Conservation (phyloP, 2,797 vertebrate species). For the Enteromius mattozi region DNA sequence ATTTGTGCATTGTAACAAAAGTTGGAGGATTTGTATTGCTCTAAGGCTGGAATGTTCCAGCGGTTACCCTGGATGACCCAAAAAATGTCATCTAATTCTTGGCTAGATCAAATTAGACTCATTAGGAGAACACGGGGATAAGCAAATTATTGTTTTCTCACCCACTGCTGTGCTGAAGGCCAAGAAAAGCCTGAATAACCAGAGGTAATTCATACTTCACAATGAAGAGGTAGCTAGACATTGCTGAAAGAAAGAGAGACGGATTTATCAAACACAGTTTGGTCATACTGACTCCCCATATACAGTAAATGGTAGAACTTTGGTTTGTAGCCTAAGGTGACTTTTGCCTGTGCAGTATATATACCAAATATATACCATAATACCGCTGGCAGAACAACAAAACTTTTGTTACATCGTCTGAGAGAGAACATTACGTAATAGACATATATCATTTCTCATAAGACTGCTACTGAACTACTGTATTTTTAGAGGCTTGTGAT, state of each 20-base stretch:
- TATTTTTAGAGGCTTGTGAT: constrained; percentile 1
- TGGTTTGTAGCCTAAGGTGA: constrained; percentile 7
- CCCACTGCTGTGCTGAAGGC: constrained; percentile 71
- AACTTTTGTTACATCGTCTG: constrained; percentile 29
- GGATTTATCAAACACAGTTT: constrained; percentile 15
- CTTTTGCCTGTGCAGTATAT: not conserved
- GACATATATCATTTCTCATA: not conserved
- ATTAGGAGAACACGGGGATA: not conserved
- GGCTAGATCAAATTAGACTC: not conserved
- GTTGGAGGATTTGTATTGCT: not conserved
- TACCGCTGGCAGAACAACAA: constrained; percentile 9
- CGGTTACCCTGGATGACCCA: not conserved
- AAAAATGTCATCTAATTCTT: constrained; percentile 21
- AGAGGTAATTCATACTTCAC: constrained; percentile 87
- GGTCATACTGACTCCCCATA: not conserved
- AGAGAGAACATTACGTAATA: constrained; percentile 21
- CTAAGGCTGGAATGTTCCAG: not conserved
- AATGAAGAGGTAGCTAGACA: constrained; percentile 92
- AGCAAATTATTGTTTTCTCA: constrained; percentile 67
- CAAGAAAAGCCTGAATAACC: constrained; percentile 84
- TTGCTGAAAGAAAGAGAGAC: constrained; percentile 73
- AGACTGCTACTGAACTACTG: constrained; percentile 3
- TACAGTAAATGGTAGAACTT: not conserved
- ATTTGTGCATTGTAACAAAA: constrained; percentile 11
- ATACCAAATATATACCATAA: not conserved